A percentile compares a stretch with the other conserved stretches of the same genome.
phyloP scores from a whole-genome alignment of 2,113 vertebrate genomes.

The Cepphus grylle region DNA sequence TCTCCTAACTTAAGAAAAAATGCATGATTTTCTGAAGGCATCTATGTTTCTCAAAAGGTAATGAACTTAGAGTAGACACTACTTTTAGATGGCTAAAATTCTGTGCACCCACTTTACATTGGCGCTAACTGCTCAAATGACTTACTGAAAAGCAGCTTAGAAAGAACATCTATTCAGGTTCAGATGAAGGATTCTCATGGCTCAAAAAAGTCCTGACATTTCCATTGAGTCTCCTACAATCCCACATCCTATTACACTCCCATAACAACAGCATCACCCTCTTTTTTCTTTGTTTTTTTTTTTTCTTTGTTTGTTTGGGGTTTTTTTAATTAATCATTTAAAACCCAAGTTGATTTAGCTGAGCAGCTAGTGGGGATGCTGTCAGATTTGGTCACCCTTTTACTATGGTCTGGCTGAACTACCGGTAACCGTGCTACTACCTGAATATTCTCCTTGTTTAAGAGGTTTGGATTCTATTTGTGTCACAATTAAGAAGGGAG shows the following conservation, averaged over 20 bases:
- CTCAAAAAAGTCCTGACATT: background rate
- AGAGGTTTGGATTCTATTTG: constrained; percentile 6
- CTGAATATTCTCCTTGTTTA: background rate
- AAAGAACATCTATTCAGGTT: background rate
- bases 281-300: background rate
- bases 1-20: background rate
- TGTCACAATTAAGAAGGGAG: constrained; percentile 19
- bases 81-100: background rate
- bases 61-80: background rate
- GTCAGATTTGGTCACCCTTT: background rate
- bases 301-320: background rate
- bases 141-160: background rate
- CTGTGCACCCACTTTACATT: background rate
- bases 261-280: constrained; percentile 13
- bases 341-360: constrained; percentile 40
- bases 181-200: background rate
- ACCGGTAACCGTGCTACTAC: background rate
- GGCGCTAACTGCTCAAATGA: background rate
- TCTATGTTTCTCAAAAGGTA: background rate
- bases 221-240: background rate
- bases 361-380: background rate
- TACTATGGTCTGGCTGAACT: background rate
- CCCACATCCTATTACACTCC: background rate
- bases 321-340: constrained; percentile 38
- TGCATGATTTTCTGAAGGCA: background rate